Evolutionary conservation across 2,797 vertebrate genomes (phyloP).

Genomic region (Choloepus didactylus): DNA sequence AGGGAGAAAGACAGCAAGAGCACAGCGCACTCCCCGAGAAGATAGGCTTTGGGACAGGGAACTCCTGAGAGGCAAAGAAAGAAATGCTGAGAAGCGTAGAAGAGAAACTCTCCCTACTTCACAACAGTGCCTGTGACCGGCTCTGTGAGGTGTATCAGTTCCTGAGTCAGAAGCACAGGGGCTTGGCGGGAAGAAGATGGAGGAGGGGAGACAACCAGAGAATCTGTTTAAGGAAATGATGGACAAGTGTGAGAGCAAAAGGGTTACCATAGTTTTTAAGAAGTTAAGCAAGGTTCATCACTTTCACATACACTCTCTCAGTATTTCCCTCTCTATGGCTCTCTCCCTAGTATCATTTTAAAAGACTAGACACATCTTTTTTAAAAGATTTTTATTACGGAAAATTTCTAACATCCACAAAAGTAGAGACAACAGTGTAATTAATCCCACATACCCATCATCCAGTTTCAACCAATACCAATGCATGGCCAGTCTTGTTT

Average conservation of each 20-base stretch:
- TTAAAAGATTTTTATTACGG: background rate
- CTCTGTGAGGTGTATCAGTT: background rate
- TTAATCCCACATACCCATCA: background rate
- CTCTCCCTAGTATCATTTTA: background rate
- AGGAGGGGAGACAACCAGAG: background rate
- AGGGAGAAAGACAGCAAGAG: background rate
- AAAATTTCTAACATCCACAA: background rate
- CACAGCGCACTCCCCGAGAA: rapidly evolving
- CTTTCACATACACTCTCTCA: background rate
- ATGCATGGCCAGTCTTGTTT: background rate
- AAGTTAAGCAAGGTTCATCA: background rate
- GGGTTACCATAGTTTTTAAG: background rate
- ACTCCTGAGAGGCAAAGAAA: rapidly evolving
- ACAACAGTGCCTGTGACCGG: background rate
- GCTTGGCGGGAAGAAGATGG: background rate
- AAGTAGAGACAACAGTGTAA: background rate
- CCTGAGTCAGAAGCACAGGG: background rate
- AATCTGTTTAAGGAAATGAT: background rate
- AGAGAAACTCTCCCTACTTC: background rate
- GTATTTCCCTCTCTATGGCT: background rate
- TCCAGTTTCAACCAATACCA: background rate
- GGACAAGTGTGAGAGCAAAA: background rate
- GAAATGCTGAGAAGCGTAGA: background rate
- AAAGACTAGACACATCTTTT: background rate
- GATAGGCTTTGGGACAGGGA: no score